phyloP scores from a whole-genome alignment of 1,140 invertebrate genomes.

The Drosophila subpulchrella region DNA sequence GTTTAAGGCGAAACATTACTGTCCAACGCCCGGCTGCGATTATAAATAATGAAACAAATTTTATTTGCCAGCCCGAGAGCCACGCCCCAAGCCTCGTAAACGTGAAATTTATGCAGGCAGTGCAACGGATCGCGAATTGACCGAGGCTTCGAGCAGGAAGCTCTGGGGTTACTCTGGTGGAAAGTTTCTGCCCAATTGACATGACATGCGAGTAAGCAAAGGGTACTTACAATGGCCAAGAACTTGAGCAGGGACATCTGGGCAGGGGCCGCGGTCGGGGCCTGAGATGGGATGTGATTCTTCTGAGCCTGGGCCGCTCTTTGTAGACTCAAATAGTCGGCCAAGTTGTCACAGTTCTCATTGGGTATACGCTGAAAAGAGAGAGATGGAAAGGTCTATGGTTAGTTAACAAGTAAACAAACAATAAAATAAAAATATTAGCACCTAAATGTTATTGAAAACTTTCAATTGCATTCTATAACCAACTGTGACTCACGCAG shows the following conservation, averaged over 20 bases:
- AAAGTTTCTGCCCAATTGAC: slow-evolving; percentile 36
- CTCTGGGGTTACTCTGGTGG: neutral
- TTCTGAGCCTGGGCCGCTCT: slow-evolving; percentile 59
- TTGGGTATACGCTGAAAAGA: slow-evolving; percentile 62
- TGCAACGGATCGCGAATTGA: slow-evolving; percentile 59
- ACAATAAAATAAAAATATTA: slow-evolving; percentile 2
- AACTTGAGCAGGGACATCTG: slow-evolving; percentile 88
- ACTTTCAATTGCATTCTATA: slow-evolving; percentile 4
- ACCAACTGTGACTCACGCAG: slow-evolving; percentile 48
- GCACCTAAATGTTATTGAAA: neutral
- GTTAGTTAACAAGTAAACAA: neutral
- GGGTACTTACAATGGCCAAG: slow-evolving; percentile 87
- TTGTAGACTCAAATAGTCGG: slow-evolving; percentile 75
- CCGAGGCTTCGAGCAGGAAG: slow-evolving; percentile 69
- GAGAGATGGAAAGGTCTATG: slow-evolving; percentile 18
- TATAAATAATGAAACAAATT: slow-evolving; percentile 72
- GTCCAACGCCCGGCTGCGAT: slow-evolving; percentile 30
- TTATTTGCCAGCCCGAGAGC: slow-evolving; percentile 46
- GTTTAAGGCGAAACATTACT: slow-evolving; percentile 23
- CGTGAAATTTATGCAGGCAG: slow-evolving; percentile 72
- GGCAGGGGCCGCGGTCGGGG: slow-evolving; percentile 52
- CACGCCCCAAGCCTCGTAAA: slow-evolving; percentile 54
- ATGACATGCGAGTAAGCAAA: slow-evolving; percentile 2
- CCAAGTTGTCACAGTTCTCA: slow-evolving; percentile 77
- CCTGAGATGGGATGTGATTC: slow-evolving; percentile 34